Evolutionary conservation across 2,888 invertebrate species (phyloP).

Genomic region (Sarcophaga caerulescens): DNA sequence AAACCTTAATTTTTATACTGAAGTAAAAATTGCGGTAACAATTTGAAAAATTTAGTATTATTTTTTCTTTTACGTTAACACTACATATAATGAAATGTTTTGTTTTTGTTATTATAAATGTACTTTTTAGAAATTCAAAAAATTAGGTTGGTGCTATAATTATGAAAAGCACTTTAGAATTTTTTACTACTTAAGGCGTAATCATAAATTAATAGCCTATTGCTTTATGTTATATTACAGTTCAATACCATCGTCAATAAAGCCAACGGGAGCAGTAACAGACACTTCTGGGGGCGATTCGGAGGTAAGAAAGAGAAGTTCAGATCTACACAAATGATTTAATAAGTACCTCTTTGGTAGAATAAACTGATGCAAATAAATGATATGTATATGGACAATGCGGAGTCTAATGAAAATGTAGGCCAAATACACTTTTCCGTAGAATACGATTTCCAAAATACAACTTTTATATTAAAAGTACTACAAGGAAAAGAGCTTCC

Average conservation of each 20-base stretch:
- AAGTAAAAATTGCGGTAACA: no score
- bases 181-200: no score
- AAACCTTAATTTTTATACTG: no score
- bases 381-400: conserved; percentile 96
- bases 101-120: no score
- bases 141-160: no score
- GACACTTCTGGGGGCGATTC: conserved; percentile 38
- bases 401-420: conserved; percentile 94
- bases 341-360: conserved; percentile 82
- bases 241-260: conserved; percentile 10
- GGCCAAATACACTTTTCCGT: conserved; percentile 94
- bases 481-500: conserved; percentile 97
- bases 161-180: no score
- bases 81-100: no score
- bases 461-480: conserved; percentile 93
- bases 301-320: conserved; percentile 19
- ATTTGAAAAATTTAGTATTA: no score
- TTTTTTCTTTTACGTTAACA: no score
- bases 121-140: no score
- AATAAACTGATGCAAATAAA: conserved; percentile 91
- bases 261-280: conserved; percentile 17
- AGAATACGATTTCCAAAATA: conserved; percentile 94
- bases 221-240: conserved; percentile 18
- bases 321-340: neutral
- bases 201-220: neutral